Base-by-base conservation (phyloP, 1,140 invertebrate species). In the Zaprionus tsacasi region DNA sequence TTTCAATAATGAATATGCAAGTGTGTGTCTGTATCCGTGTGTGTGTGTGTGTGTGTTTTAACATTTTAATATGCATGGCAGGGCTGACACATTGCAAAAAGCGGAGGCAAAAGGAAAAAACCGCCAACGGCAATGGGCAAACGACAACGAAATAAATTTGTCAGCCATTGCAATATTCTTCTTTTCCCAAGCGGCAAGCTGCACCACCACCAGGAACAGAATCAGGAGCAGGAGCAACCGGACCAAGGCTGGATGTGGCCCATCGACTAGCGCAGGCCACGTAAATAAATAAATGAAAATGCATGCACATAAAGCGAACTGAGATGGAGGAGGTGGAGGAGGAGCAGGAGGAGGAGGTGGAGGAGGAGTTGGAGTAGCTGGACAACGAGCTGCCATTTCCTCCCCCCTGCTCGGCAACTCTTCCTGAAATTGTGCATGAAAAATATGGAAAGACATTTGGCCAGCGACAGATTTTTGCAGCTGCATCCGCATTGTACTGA, bases 1-100 rank as follows among this genome's bases (percentile, higher is more conserved):
- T 75, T 85, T 86, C 59, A 81, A 87, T 87, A 87, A 87, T 87
- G 79, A 86, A 86, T 86, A 81, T 79, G 70, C 82, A 78, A 81
- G 68, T 70, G 82, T 85, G 78, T 81, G 81, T 67, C 45, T 67
- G 45, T 21, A 21, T 59, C 12, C 2, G 12, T 61, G 33, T 57
- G 55, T 35, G 55, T 35, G 40, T 45, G 36, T 61, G 54, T 65
- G 30, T 45, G 52, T 50, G 48, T 82, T 88, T 86, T 45, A 81
- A 88, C 83, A 88, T 88, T 87, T 87, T 87, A 87, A 87, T 87
- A 87, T 87, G 79, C 83, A 88, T 87, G 83, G 83, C 82, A 82
- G 71, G 72, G 61, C 58, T 78, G 83, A 82, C 83, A 88, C 77
- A 70, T 78, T 55, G 61, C 57, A 70, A 75, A 70, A 70, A 66